phyloP scores from a whole-genome alignment of 1,140 invertebrate genomes.

The Tribolium madens region DNA sequence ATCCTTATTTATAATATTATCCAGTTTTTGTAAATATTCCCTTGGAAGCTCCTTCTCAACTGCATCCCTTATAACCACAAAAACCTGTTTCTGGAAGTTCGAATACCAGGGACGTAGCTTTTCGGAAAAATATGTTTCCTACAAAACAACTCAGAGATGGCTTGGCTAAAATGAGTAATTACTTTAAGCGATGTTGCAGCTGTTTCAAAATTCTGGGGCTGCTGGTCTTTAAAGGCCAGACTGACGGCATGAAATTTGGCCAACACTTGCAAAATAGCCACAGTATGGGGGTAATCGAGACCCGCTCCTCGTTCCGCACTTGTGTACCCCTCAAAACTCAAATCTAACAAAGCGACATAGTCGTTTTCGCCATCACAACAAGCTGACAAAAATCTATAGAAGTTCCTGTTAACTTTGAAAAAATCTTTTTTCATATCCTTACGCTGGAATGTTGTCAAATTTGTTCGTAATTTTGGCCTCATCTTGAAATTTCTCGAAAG shows the following conservation, averaged over 20 bases:
- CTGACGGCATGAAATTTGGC: constrained; percentile 78
- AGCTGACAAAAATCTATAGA: constrained; percentile 69
- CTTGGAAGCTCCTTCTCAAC: constrained; percentile 73
- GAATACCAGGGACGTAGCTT: constrained; percentile 74
- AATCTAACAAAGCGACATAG: constrained; percentile 76
- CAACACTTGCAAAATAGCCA: constrained; percentile 70
- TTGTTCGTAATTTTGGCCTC: neutral
- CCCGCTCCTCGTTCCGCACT: constrained; percentile 68
- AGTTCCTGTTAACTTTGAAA: constrained; percentile 32
- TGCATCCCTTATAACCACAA: constrained; percentile 72
- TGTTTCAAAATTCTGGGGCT: constrained; percentile 70
- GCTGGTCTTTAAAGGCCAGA: constrained; percentile 75
- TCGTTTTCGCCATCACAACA: constrained; percentile 74
- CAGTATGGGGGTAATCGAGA: constrained; percentile 68
- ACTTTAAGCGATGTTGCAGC: constrained; percentile 64
- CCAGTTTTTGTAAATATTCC: constrained; percentile 71
- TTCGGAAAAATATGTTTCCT: constrained; percentile 73
- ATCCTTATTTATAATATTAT: constrained; percentile 69
- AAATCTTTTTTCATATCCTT: neutral
- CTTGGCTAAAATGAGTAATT: neutral
- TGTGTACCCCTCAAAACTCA: constrained; percentile 69
- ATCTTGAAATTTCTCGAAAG: constrained; percentile 68
- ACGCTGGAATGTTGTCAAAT: constrained; percentile 68
- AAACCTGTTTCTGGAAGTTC: constrained; percentile 70
- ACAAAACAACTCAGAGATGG: constrained; percentile 44